Conservation (phyloP, 2,797 vertebrate genomes). For the Salmo trutta region DNA sequence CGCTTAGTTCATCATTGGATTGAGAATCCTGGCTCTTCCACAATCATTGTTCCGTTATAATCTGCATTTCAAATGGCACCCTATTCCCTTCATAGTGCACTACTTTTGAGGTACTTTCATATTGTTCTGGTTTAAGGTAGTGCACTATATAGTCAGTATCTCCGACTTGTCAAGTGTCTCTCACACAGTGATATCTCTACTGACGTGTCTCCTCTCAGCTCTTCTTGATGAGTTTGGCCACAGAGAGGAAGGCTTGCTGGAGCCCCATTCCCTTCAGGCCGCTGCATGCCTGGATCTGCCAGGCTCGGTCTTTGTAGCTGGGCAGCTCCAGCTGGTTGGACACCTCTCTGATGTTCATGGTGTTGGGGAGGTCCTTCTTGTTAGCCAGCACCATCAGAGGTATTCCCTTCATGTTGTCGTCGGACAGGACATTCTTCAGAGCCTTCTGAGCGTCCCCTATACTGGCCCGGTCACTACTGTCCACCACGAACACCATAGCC, state of each 20-base stretch:
- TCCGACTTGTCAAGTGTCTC: background rate
- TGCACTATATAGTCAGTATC: no score
- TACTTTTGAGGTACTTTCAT: background rate
- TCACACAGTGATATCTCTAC: background rate
- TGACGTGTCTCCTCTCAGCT: slow-evolving; percentile 34
- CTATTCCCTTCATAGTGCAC: background rate
- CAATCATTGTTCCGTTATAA: background rate
- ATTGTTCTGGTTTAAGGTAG: no score
- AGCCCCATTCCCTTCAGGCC: slow-evolving; percentile 79
- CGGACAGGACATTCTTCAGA: slow-evolving; percentile 72
- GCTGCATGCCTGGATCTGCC: slow-evolving; percentile 85
- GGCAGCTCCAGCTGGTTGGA: slow-evolving; percentile 62
- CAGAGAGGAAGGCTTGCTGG: slow-evolving; percentile 73
- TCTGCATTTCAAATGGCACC: background rate
- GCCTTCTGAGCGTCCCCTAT: slow-evolving; percentile 75
- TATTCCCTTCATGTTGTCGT: slow-evolving; percentile 68
- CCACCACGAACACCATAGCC: slow-evolving; percentile 84
- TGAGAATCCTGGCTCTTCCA: background rate
- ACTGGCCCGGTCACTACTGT: slow-evolving; percentile 76
- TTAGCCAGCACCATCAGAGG: slow-evolving; percentile 90
- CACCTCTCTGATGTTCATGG: slow-evolving; percentile 75
- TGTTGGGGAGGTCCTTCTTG: slow-evolving; percentile 81
- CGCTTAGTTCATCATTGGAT: background rate
- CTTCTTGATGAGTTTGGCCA: slow-evolving; percentile 76
- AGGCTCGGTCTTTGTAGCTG: slow-evolving; percentile 53